Evolutionary conservation across 1,140 invertebrate species (phyloP).

Genomic region (Hyles euphorbiae): DNA sequence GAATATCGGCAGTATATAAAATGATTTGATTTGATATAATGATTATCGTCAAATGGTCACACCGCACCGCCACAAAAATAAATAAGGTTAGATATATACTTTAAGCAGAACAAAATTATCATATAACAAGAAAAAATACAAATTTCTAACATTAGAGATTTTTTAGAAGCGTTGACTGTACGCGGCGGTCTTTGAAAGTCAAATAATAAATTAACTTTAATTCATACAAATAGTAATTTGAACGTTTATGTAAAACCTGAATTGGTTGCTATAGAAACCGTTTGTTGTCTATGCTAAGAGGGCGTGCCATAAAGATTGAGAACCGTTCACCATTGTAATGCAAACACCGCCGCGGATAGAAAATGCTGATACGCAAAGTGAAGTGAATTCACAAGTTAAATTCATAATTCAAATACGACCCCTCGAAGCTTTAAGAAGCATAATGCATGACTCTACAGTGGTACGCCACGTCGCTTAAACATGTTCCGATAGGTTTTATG

Average conservation of each 20-base stretch:
- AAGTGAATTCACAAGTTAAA: no score
- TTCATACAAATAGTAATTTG: no score
- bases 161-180: background rate
- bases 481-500: no score
- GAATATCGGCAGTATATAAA: background rate
- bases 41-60: constrained; percentile 45
- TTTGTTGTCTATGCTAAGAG: no score
- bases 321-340: no score
- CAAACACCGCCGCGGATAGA: no score
- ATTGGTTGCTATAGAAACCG: no score
- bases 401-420: background rate
- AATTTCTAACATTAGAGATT: background rate
- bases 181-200: background rate
- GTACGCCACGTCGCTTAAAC: background rate
- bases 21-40: constrained; percentile 3
- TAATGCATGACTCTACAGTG: constrained; percentile 3
- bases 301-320: no score
- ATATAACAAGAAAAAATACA: background rate
- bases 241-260: no score
- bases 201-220: no score
- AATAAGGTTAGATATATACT: constrained; percentile 54
- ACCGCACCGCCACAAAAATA: constrained; percentile 27
- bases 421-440: background rate
- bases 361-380: no score
- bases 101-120: constrained; percentile 25